Evolutionary conservation across 2,797 vertebrate species (phyloP), one percentile per base, ranked within the genome.

Genomic region (Dallia pectoralis): DNA sequence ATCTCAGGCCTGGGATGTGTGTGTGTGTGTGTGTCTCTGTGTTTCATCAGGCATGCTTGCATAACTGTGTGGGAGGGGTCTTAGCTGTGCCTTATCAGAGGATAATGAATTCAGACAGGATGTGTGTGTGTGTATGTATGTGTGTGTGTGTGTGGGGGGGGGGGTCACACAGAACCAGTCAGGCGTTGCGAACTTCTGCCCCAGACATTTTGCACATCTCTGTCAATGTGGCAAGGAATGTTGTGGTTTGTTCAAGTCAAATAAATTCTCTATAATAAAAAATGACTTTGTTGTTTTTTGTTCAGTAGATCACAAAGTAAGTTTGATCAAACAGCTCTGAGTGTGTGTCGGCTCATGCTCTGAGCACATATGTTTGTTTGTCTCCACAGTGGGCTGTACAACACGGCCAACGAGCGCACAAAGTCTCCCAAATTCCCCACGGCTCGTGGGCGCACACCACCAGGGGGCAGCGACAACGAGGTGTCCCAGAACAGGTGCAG

Each of bases 351-450:
- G 22, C 11, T 4, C 25, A 22, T 19, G 51, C 9, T 25, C 22
- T 59, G 53, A 59, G 8, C 53, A 25, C 9, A 22, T 59, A 25
- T 25, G 15, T 7, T 11, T 65, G 63, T 65, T 75, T 67, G 76
- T 71, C 48, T 65, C 56, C 70, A 47, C 72, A 95, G 95, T 53
- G 94, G 95, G 8, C 87, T 96, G 36, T 96, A 93, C 79, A 93
- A 93, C 89, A 94, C 93, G 75, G 85, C 93, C 81, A 91, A 61
- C 49, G 94, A 96, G 72, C 89, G 91, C 73, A 94, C 85, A 53
- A 95, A 92, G 83, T 96, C 95, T 44, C 95, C 95, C 5, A 96
- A 95, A 85, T 95, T 96, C 81, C 93, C 93, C n/a, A 89, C 83
- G 36, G 72, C 90, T 0, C 90, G 92, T n/a, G 87, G 87, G 44